Conservation (phyloP, 2,113 vertebrate species). For the Origma solitaria region DNA sequence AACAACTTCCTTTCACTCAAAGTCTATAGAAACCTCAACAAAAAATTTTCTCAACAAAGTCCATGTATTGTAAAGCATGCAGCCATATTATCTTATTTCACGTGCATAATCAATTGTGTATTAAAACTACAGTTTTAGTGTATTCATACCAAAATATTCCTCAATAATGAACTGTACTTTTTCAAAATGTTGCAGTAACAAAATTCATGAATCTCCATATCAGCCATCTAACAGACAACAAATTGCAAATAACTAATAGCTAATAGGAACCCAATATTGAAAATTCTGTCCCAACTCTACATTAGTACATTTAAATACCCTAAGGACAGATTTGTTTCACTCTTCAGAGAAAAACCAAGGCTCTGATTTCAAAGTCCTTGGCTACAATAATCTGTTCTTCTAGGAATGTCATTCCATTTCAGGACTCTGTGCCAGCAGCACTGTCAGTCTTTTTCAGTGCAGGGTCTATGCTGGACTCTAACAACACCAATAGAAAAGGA, state of each 20-base stretch:
- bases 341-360: neutral
- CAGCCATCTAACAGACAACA: neutral
- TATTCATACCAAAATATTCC: neutral
- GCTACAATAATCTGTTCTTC: neutral
- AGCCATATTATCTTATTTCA: neutral
- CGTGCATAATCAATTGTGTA: accelerated
- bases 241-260: neutral
- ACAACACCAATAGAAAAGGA: accelerated
- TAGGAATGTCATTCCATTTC: neutral
- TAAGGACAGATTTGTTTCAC: neutral
- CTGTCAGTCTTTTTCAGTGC: neutral
- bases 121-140: neutral
- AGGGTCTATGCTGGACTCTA: neutral
- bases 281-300: neutral
- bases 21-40: neutral
- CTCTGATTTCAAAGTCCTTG: neutral
- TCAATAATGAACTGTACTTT: neutral
- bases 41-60: neutral
- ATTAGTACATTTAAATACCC: neutral
- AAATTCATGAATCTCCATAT: neutral
- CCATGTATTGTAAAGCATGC: neutral
- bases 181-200: neutral
- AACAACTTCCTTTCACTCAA: neutral
- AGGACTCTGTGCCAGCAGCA: neutral
- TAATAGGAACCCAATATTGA: neutral